Evolutionary conservation across 2,888 invertebrate species (phyloP).

Genomic region (Trichopoda pennipes): DNA sequence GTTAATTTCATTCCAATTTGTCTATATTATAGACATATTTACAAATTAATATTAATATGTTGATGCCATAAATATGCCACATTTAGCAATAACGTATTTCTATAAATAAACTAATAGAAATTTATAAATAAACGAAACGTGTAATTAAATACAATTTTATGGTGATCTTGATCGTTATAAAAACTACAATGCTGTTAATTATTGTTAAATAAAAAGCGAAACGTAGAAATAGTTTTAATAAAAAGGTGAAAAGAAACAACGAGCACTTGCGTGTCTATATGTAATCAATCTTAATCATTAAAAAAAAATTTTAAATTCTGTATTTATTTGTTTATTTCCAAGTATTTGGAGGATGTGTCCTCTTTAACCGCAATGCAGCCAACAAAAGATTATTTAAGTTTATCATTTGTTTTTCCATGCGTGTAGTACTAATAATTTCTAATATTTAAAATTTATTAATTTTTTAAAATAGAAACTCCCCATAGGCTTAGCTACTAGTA

Average conservation of each 20-base stretch:
- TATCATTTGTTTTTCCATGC: constrained; percentile 24
- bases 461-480: no score
- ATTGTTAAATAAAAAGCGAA: constrained; percentile 26
- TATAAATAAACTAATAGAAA: constrained; percentile 50
- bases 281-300: constrained; percentile 52
- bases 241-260: neutral
- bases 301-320: constrained; percentile 1
- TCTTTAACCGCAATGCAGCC: constrained; percentile 40
- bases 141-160: constrained; percentile 40
- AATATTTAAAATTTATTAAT: constrained; percentile 32
- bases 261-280: constrained; percentile 14
- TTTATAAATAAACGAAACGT: constrained; percentile 36
- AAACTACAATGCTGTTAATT: constrained; percentile 9
- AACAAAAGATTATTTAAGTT: constrained; percentile 20
- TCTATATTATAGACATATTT: neutral
- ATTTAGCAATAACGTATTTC: constrained; percentile 16
- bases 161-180: constrained; percentile 40
- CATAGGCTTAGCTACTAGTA: no score
- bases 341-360: constrained; percentile 35
- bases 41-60: constrained; percentile 12
- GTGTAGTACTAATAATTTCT: constrained; percentile 47
- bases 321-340: constrained; percentile 10
- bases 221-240: constrained; percentile 13
- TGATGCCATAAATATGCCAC: constrained; percentile 40
- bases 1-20: constrained; percentile 4